phyloP scores from a whole-genome alignment of 2,113 vertebrate species.

The Corythoichthys haematopterus region DNA sequence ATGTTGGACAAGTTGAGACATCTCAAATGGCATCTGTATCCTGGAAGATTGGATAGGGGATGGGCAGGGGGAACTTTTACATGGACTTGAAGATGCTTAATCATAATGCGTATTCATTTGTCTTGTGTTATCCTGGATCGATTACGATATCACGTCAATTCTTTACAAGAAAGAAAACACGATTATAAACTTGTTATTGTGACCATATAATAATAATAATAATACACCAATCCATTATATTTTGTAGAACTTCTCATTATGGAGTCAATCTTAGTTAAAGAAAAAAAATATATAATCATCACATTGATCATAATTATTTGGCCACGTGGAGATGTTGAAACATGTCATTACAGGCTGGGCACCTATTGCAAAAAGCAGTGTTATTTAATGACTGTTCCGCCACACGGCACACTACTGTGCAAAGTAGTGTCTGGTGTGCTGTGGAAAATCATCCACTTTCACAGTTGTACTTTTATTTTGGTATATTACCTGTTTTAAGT shows the following conservation, averaged over 20 bases:
- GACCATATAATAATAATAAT: background rate
- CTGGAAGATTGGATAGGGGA: constrained; percentile 31
- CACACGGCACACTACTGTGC: too few relatives aligned
- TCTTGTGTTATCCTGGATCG: background rate
- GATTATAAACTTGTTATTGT: background rate
- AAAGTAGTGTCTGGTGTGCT: too few relatives aligned
- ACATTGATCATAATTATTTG: constrained; percentile 32
- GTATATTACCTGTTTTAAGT: too few relatives aligned
- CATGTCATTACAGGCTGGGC: constrained; percentile 42
- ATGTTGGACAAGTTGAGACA: constrained; percentile 31
- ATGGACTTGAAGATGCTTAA: constrained; percentile 64
- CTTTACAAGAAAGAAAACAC: background rate
- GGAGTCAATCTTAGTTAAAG: background rate
- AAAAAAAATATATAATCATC: background rate
- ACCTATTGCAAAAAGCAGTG: constrained; percentile 31
- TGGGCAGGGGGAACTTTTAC: too few relatives aligned
- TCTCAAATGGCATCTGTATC: constrained; percentile 44
- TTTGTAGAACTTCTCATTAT: background rate
- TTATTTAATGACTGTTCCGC: constrained; percentile 7
- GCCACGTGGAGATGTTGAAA: constrained; percentile 49
- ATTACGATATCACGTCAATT: background rate
- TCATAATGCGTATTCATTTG: background rate
- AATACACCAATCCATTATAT: background rate
- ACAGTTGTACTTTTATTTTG: too few relatives aligned
- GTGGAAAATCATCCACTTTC: too few relatives aligned